Evolutionary conservation across 1,140 invertebrate species (phyloP).

Genomic region (Pseudomyrmex gracilis): DNA sequence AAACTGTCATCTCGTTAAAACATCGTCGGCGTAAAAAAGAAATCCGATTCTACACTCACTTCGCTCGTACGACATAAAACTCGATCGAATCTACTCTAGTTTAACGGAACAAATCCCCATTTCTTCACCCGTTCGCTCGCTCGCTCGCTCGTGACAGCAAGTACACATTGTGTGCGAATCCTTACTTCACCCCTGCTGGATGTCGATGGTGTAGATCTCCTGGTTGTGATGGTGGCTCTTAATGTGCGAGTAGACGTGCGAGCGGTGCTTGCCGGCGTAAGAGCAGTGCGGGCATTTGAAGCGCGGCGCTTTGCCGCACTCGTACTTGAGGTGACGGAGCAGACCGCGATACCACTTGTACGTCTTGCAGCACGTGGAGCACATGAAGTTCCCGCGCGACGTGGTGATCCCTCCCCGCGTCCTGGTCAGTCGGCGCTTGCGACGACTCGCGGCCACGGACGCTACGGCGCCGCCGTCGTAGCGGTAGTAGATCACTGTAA

Average conservation of each 20-base stretch:
- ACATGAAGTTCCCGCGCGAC: constrained; percentile 85
- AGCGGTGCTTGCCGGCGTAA: constrained; percentile 85
- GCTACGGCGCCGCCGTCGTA: not conserved
- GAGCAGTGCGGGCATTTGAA: constrained; percentile 87
- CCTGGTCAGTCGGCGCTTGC: constrained; percentile 26
- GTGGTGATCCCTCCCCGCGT: constrained; percentile 4
- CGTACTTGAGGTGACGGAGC: constrained; percentile 87
- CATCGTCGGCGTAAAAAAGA: no score
- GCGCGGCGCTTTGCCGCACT: constrained; percentile 88
- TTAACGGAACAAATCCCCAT: not conserved
- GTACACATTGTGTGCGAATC: no score
- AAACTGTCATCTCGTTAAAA: no score
- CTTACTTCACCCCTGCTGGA: constrained; percentile 52
- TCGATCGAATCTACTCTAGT: not conserved
- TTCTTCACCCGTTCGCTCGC: no score
- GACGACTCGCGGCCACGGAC: constrained; percentile 1
- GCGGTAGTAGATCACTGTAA: no score
- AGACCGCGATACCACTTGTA: constrained; percentile 88
- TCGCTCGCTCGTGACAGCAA: not conserved
- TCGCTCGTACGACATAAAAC: not conserved
- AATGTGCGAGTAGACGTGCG: constrained; percentile 84
- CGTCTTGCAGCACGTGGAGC: constrained; percentile 87
- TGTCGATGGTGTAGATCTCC: constrained; percentile 78
- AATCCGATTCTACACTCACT: not conserved
- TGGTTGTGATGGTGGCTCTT: constrained; percentile 77